Percentiles rank a stretch among this genome's conserved stretches.
These are phyloP conservation scores for Thunnus thynnus DNA, from an alignment of 2,113 vertebrate genomes.

Conservation along the genomic window DNA sequence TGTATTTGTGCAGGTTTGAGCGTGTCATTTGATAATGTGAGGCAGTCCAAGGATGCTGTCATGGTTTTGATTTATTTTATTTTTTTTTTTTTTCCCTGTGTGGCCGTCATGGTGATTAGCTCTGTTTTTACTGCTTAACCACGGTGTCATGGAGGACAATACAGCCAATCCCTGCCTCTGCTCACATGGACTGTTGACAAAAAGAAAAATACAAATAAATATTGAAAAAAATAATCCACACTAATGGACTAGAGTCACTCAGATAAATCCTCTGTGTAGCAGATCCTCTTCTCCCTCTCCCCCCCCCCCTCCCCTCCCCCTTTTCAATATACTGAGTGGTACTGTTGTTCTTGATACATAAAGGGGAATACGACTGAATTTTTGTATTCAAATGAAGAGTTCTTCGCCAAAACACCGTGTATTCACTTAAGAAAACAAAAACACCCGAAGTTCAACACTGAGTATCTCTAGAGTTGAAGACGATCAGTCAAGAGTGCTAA, in stretches of 20 bases:
- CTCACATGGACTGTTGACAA: constrained; percentile 58
- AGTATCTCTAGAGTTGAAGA: constrained; percentile 12
- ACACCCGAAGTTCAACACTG: background rate
- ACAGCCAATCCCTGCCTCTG: constrained; percentile 71
- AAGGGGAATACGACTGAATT: constrained; percentile 39
- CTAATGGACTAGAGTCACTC: constrained; percentile 51
- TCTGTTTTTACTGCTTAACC: constrained; percentile 54
- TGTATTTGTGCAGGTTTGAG: constrained; percentile 52
- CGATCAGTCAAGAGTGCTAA: background rate
- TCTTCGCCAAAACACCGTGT: constrained; percentile 37
- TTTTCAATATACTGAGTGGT: constrained; percentile 43
- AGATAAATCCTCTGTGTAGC: constrained; percentile 60
- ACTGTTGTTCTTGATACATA: constrained; percentile 42
- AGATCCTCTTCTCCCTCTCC: constrained; percentile 47
- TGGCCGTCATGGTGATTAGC: constrained; percentile 54
- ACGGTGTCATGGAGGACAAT: constrained; percentile 60
- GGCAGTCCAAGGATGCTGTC: constrained; percentile 37
- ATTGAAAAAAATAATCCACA: constrained; percentile 32
- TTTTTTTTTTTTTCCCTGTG: background rate
- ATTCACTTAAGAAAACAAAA: constrained; percentile 2
- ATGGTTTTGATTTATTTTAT: background rate
- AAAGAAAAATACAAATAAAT: constrained; percentile 17
- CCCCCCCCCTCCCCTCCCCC: background rate
- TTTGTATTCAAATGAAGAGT: constrained; percentile 37
- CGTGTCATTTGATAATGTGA: constrained; percentile 25